Evolutionary conservation across 2,113 vertebrate species (phyloP).

Genomic region (Pseudonaja textilis): DNA sequence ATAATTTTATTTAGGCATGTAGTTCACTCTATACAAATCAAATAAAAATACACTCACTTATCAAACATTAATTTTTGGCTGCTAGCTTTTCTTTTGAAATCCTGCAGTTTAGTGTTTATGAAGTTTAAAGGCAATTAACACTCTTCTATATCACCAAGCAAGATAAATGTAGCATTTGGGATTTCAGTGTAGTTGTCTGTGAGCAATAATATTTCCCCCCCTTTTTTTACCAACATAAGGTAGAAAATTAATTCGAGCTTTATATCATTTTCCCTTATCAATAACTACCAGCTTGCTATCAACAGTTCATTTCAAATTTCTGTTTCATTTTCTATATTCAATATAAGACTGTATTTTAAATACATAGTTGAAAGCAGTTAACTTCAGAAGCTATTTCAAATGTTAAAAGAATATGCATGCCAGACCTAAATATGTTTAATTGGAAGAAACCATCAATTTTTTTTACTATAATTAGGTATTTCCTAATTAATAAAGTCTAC

Average conservation of each 20-base stretch:
- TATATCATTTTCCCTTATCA: conserved; percentile 12
- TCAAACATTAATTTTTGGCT: conserved; percentile 13
- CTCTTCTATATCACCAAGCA: conserved; percentile 2
- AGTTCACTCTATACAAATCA: conserved; percentile 13
- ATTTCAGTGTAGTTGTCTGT: neutral
- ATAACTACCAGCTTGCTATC: conserved; percentile 4
- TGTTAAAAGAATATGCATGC: neutral
- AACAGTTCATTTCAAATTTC: neutral
- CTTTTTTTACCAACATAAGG: neutral
- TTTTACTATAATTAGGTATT: neutral
- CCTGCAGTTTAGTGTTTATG: neutral
- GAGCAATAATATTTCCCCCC: neutral
- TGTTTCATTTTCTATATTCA: neutral
- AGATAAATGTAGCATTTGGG: conserved; percentile 4
- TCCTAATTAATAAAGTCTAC: neutral
- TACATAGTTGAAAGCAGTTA: conserved; percentile 12
- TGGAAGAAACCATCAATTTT: neutral
- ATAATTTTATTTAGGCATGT: conserved; percentile 18
- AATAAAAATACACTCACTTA: conserved; percentile 25
- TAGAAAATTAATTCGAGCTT: conserved; percentile 13
- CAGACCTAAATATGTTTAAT: neutral
- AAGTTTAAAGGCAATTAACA: conserved; percentile 29
- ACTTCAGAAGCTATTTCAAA: neutral
- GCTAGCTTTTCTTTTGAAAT: conserved; percentile 16
- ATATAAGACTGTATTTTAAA: neutral